These are phyloP conservation scores for Pangasianodon gigas DNA, from an alignment of 2,113 vertebrate genomes.

Conservation along the genomic window DNA sequence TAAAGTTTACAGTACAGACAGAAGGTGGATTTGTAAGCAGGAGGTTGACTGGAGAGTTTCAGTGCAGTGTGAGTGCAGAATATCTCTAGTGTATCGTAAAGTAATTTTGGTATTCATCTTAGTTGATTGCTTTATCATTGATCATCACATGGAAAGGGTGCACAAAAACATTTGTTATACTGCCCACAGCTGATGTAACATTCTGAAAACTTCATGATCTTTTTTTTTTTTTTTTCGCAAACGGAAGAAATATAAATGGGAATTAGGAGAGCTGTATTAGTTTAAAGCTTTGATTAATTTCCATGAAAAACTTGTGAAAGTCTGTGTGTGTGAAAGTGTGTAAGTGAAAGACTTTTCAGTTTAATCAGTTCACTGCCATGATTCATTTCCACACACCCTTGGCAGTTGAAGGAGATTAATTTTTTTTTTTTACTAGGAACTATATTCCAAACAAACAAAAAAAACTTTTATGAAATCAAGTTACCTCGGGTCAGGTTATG, in stretches of 20 bases:
- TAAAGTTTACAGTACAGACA: conserved; percentile 59
- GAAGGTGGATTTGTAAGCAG: conserved; percentile 60
- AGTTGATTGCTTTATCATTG: neutral
- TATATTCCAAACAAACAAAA: neutral
- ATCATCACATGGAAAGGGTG: conserved; percentile 3
- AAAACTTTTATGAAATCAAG: neutral
- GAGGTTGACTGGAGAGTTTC: conserved; percentile 34
- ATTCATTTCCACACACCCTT: conserved; percentile 22
- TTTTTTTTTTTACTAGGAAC: neutral
- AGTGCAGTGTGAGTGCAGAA: neutral
- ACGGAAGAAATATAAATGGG: neutral
- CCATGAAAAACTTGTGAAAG: too few species aligned
- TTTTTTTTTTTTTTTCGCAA: neutral
- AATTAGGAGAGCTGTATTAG: neutral
- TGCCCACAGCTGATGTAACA: neutral
- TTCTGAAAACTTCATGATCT: neutral
- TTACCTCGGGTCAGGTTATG: neutral
- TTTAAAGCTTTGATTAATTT: conserved; percentile 31
- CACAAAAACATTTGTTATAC: neutral
- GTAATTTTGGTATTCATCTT: neutral
- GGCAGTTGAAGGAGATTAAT: conserved; percentile 3
- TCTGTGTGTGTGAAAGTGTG: neutral
- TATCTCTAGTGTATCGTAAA: conserved; percentile 5
- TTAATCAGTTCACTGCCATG: conserved; percentile 18
- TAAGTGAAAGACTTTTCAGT: conserved; percentile 26